Evolutionary conservation across 1,140 invertebrate genomes (phyloP).

Genomic region (Zaprionus ghesquierei): DNA sequence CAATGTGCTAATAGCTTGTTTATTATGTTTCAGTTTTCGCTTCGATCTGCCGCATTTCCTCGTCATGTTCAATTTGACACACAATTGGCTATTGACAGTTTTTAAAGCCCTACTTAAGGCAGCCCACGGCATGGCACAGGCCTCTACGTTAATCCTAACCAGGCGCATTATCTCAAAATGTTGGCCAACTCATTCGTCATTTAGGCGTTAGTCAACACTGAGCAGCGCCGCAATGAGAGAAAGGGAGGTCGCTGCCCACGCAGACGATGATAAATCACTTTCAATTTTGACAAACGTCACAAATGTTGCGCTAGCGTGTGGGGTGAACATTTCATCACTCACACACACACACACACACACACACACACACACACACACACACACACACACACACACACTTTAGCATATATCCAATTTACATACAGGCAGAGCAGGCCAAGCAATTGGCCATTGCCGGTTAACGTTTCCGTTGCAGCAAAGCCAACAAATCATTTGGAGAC

Average conservation of each 20-base stretch:
- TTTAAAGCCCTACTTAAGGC: constrained; percentile 40
- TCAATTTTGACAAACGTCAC: constrained; percentile 79
- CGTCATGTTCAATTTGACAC: constrained; percentile 61
- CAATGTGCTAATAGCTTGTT: constrained; percentile 71
- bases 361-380: constrained; percentile 12
- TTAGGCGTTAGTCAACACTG: constrained; percentile 47
- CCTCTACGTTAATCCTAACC: constrained; percentile 39
- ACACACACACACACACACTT: constrained; percentile 1
- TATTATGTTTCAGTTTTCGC: constrained; percentile 53
- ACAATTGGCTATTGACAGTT: constrained; percentile 49
- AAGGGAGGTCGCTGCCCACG: not conserved
- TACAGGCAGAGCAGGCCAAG: constrained; percentile 11
- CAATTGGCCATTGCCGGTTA: constrained; percentile 11
- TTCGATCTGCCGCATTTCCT: constrained; percentile 11
- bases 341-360: constrained; percentile 19
- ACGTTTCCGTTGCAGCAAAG: constrained; percentile 12
- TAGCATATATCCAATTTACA: constrained; percentile 14
- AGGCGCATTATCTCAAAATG: constrained; percentile 50
- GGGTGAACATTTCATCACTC: constrained; percentile 58
- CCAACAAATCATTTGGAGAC: constrained; percentile 36
- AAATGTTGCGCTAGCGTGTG: constrained; percentile 58
- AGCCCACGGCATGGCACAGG: not conserved
- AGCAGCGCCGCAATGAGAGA: not conserved
- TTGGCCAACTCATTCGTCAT: constrained; percentile 72
- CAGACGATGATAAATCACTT: constrained; percentile 72